Base-by-base conservation (phyloP, 2,797 vertebrate species). In the Decapterus maruadsi region DNA sequence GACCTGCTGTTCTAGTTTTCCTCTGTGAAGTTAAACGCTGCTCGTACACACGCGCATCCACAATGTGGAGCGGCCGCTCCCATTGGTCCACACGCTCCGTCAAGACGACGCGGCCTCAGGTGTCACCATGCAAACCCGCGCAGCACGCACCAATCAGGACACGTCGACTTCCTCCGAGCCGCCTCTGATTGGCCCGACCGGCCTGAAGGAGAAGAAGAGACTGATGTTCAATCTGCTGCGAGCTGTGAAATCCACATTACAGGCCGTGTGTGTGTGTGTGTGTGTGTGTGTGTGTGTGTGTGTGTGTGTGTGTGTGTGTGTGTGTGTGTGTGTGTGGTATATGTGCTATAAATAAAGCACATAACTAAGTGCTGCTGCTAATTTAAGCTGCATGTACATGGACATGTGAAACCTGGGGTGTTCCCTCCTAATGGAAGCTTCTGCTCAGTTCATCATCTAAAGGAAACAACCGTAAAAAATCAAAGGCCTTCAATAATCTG, bases 41-140 rank as follows among this genome's bases (percentile, higher is more conserved):
- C 77, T 53, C 5, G 26, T 26, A 26, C 26, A 26, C 26, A 26
- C 26, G n/a, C n/a, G n/a, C n/a, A 9, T 14, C 42, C 31, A 1
- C 9, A 3, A 46, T 19, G 72, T 10, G 0, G 20, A 43, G 60
- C 56, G 36, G 71, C 72, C 20, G 55, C 73, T 53, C 54, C 77
- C 7, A 26, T 26, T 59, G 67, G 42, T 13, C 26, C 26, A 31
- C 26, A 31, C 2, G 13, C 46, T 46, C 31, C 31, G 66, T 59
- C 31, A 34, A 72, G 72, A 64, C 68, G 8, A 26, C 26, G 26
- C 63, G 79, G 64, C 55, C 68, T 20, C 40, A 78, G 51, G 73
- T 81, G 81, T 91, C 88, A 9, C 88, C 83, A 85, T 81, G 87
- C 84, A 83, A 83, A 84, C 78, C 50, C 34, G 8, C 0, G 50